Base-by-base conservation (phyloP, 2,888 invertebrate genomes). In the Xiphydria camelus region DNA sequence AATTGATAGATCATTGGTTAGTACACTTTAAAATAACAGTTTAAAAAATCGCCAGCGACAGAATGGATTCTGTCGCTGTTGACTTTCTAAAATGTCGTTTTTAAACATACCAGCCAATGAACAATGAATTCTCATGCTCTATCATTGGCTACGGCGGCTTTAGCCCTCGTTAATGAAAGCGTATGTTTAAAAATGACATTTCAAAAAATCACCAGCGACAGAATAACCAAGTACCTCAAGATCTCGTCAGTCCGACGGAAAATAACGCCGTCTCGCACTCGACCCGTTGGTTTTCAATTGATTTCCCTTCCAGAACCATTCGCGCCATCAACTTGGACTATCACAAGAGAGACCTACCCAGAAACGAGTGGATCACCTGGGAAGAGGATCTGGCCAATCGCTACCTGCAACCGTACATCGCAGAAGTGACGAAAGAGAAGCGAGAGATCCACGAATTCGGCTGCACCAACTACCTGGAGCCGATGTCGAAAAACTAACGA, bases 321-420 rank as follows among this genome's bases (percentile, higher is more conserved):
- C 50, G 56, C 9, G 57, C 56, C 5, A 0, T 29, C 2, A 57
- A 62, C 3, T 21, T 62, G 40, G 44, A 46, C 33, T 20, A 41
- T 5, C 14, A 55, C 29, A 53, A 47, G 21, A 37, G 31, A 17
- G 7, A 46, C 31, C 39, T 61, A 10, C 61, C 62, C 2, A 23
- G 38, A 21, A 46, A 59, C 6, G 42, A 62, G 17, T 64, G 62
- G 64, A 42, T 57, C 38, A 58, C 61, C 4, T 61, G 19, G 38
- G 64, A 63, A 35, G 45, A 61, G 32, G 62, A 61, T 35, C 7
- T 35, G 4, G 41, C 47, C 4, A 51, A 61, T 33, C 53, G 54
- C 25, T 63, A 63, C 4, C 23, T 63, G 4, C 1, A 1, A 1
- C 46, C 46, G 2, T 57, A 55, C 12, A 22, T 64, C 7, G 1